phyloP scores from a whole-genome alignment of 2,113 vertebrate genomes.

The Microcebus jonahi region DNA sequence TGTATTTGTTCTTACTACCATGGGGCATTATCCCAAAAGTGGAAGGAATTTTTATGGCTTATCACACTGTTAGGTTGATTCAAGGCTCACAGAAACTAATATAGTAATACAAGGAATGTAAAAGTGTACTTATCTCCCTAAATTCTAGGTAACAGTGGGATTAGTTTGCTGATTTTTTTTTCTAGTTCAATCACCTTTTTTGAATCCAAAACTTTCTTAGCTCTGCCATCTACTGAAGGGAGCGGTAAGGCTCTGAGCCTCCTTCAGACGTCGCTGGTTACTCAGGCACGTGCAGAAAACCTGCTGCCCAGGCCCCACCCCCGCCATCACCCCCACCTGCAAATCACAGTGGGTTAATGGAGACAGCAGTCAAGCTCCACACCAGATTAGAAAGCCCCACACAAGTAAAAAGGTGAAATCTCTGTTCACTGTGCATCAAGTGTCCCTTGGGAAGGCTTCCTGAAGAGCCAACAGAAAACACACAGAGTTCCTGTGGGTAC shows the following conservation, averaged over 20 bases:
- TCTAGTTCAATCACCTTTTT: neutral
- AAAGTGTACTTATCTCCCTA: neutral
- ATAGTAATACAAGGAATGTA: neutral
- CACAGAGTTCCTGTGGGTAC: neutral
- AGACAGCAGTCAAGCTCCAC: too few relatives aligned
- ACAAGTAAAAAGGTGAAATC: neutral
- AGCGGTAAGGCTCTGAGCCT: neutral
- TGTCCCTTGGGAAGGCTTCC: slow-evolving; percentile 4
- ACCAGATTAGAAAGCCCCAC: neutral
- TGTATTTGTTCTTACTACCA: neutral
- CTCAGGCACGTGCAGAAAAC: neutral
- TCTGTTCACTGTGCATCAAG: neutral
- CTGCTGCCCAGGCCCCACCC: neutral
- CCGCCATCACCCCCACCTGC: neutral
- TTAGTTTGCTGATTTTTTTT: neutral
- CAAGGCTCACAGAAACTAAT: neutral
- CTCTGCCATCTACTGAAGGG: neutral
- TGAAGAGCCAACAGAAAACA: neutral
- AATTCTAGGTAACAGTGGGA: neutral
- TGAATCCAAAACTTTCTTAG: neutral
- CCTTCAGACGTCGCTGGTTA: neutral
- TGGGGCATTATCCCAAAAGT: neutral
- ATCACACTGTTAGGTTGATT: neutral
- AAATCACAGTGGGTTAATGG: neutral
- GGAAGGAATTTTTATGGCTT: neutral